These are phyloP conservation scores for Coptodon rendalli DNA, from an alignment of 2,113 vertebrate species.

Conservation along the genomic window DNA sequence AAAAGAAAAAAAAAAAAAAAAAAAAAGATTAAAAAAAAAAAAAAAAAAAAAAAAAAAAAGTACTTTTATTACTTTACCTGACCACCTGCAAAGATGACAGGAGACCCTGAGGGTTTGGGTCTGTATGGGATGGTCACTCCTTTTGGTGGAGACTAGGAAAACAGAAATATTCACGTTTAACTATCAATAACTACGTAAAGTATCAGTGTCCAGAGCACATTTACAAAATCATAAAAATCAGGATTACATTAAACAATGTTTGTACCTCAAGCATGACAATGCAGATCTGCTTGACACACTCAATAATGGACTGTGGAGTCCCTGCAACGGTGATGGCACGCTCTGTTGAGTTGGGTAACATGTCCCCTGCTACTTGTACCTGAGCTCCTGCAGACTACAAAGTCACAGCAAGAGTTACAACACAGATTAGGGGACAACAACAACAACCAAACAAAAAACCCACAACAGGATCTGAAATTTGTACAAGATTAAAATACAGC, in stretches of 20 bases:
- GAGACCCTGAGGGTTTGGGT: constrained; percentile 97
- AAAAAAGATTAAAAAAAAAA: too few relatives aligned
- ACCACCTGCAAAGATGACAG: constrained; percentile 98
- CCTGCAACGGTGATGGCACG: constrained; percentile 97
- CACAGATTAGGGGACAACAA: not conserved
- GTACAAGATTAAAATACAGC: not conserved
- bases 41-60: too few relatives aligned
- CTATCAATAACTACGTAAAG: not conserved
- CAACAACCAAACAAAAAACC: not conserved
- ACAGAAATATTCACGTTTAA: not conserved
- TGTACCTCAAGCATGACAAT: constrained; percentile 97
- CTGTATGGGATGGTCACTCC: constrained; percentile 98
- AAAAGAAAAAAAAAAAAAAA: not conserved
- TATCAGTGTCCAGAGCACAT: not conserved
- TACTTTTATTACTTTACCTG: constrained; percentile 76
- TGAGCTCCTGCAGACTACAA: constrained; percentile 94
- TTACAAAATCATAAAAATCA: not conserved
- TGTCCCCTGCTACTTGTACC: constrained; percentile 98
- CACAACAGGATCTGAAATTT: not conserved
- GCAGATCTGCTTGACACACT: constrained; percentile 99
- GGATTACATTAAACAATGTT: not conserved
- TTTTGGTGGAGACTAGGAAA: constrained; percentile 90
- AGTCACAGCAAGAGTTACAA: not conserved
- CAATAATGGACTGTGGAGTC: constrained; percentile 95
- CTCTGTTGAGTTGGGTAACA: constrained; percentile 98